A percentile compares a stretch with the other conserved stretches of the same genome.
Conservation (phyloP, 2,888 invertebrate genomes). For the Aquatica leii region DNA sequence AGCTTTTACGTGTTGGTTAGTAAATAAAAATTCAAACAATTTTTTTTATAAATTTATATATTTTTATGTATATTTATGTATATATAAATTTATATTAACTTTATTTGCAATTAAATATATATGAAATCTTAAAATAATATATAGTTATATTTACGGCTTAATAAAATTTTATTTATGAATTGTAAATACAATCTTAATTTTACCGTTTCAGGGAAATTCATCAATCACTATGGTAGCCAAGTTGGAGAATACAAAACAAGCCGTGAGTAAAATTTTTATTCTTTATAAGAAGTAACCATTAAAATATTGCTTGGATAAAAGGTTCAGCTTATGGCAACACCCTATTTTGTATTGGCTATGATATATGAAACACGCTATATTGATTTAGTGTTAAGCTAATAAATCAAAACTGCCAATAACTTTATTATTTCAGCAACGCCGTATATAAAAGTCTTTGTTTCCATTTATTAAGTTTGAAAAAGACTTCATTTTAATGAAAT, state of each 20-base stretch:
- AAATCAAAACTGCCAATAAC: conserved; percentile 56
- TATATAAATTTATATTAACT: no score
- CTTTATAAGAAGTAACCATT: conserved; percentile 26
- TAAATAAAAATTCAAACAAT: conserved; percentile 26
- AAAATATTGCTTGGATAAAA: conserved; percentile 32
- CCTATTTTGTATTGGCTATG: conserved; percentile 39
- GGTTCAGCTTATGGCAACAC: conserved; percentile 39
- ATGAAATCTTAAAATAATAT: no score
- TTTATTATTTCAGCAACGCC: conserved; percentile 52
- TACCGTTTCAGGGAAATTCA: conserved; percentile 55
- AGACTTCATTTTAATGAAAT: conserved; percentile 5
- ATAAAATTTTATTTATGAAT: not conserved
- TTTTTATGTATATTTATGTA: not conserved
- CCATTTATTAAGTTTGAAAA: conserved; percentile 4
- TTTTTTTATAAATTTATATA: not conserved
- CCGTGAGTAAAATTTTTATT: conserved; percentile 52
- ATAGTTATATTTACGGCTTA: no score
- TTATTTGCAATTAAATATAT: no score
- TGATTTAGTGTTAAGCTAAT: conserved; percentile 53
- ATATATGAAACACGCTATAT: conserved; percentile 53
- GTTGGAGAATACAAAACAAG: conserved; percentile 54
- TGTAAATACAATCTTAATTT: conserved; percentile 18
- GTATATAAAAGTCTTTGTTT: conserved; percentile 28
- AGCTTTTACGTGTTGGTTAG: conserved; percentile 25
- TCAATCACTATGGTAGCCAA: conserved; percentile 56